Conservation (phyloP, 1,140 invertebrate species). For the Archivesica marissinica region DNA sequence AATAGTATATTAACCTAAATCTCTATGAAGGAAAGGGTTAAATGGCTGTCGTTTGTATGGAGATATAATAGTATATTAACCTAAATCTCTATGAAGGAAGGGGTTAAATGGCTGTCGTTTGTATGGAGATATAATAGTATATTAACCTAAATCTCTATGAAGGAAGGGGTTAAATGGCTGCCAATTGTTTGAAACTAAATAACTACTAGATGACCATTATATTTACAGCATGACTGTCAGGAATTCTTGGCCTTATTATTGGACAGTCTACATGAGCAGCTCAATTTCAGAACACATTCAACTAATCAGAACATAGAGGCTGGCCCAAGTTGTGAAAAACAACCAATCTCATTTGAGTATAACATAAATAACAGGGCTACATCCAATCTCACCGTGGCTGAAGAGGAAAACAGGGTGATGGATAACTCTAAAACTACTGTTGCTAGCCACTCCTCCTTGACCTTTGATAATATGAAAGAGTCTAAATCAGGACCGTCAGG, state of each 20-base stretch:
- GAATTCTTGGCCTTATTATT: slow-evolving; percentile 89
- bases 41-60: too few species aligned
- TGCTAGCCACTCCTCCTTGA: slow-evolving; percentile 48
- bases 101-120: too few species aligned
- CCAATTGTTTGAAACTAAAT: too few species aligned
- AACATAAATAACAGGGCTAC: slow-evolving; percentile 32
- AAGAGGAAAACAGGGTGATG: slow-evolving; percentile 43
- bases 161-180: too few species aligned
- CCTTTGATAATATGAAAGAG: slow-evolving; percentile 77
- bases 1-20: too few species aligned
- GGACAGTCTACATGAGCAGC: slow-evolving; percentile 89
- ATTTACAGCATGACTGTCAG: slow-evolving; percentile 89
- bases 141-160: too few species aligned
- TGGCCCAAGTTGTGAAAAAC: slow-evolving; percentile 40
- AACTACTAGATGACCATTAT: too few species aligned
- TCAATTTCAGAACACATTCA: slow-evolving; percentile 82
- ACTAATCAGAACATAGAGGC: slow-evolving; percentile 55
- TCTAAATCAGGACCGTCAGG: neutral
- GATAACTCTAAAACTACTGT: slow-evolving; percentile 61
- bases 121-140: too few species aligned
- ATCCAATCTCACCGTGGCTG: neutral
- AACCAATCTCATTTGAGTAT: slow-evolving; percentile 55
- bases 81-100: too few species aligned
- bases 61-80: too few species aligned
- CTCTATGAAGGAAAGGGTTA: too few species aligned